Base-by-base conservation (phyloP, 2,888 invertebrate species). In the Cactoblastis cactorum region DNA sequence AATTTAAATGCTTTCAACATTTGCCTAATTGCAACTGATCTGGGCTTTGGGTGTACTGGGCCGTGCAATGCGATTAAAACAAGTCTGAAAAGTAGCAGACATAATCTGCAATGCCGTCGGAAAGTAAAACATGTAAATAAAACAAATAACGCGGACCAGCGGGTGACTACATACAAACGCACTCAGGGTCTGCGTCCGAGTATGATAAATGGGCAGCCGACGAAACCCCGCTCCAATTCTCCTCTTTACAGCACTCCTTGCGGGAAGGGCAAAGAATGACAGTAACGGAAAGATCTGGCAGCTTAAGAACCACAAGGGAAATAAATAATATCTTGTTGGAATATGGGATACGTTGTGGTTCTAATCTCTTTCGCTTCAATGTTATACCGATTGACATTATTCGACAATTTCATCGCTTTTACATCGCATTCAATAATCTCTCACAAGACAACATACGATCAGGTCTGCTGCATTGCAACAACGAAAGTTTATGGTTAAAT, bases 181-280 rank as follows among this genome's bases (percentile, higher is more conserved):
- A 87, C 87, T 87, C 82, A 81, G 78, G 17, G 62, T 62, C 65
- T 64, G 57, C 69, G 73, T 62, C 71, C 75, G 71, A 78, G 77
- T 77, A 83, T 88, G 85, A 87, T 83, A 87, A 84, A 88, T 86
- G 78, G 70, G 72, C 72, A 56, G 63, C 53, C 53, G 58, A 54
- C 68, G 64, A 65, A n/a, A 69, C 67, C 69, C 63, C 65, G 71
- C 65, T 71, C 71, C 71, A 74, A 75, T 74, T 78, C 77, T 74
- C 80, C 78, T 73, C 73, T 79, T 74, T 77, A 69, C 67, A 63
- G 62, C 61, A 63, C 69, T 61, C 52, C 57, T 52, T 51, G 51
- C 53, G 55, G 57, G 59, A 63, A 61, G 66, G 65, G 65, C 61
- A 71, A 80, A 75, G 74, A 83, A 80, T 83, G 79, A 79, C 77